Evolutionary conservation across 2,888 invertebrate species (phyloP).

Genomic region (Lissonota sp.): DNA sequence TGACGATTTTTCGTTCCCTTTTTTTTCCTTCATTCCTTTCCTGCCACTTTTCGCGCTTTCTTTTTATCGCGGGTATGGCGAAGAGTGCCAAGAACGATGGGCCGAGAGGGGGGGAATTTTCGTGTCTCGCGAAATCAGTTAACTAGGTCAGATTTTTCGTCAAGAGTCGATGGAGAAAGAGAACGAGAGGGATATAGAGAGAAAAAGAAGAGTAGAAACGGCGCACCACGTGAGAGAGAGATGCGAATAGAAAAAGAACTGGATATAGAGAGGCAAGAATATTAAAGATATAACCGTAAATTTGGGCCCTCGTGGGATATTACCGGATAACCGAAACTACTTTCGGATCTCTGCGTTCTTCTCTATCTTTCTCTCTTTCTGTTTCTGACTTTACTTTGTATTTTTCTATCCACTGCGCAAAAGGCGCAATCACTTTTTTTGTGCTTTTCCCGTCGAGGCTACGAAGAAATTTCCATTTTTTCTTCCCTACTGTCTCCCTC

Average conservation of each 20-base stretch:
- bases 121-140: slow-evolving; percentile 59
- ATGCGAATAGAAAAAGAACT: slow-evolving; percentile 33
- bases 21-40: neutral
- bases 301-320: slow-evolving; percentile 55
- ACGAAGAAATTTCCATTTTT: too few species aligned
- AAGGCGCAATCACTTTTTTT: slow-evolving; percentile 35
- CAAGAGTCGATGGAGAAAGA: slow-evolving; percentile 41
- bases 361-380: slow-evolving; percentile 6
- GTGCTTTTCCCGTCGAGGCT: slow-evolving; percentile 5
- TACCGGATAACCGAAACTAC: slow-evolving; percentile 58
- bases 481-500: slow-evolving; percentile 9
- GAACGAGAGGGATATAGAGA: slow-evolving; percentile 35
- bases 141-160: slow-evolving; percentile 67
- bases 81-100: slow-evolving; percentile 64
- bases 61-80: slow-evolving; percentile 47
- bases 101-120: too few species aligned
- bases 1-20: neutral
- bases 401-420: slow-evolving; percentile 43
- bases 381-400: slow-evolving; percentile 28
- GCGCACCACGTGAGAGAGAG: slow-evolving; percentile 38
- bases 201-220: too few species aligned
- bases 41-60: neutral
- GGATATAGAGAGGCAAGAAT: slow-evolving; percentile 46
- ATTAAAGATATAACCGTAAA: slow-evolving; percentile 63
- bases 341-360: slow-evolving; percentile 27